Conservation (phyloP, 2,797 vertebrate species). For the Esox masquinongy region DNA sequence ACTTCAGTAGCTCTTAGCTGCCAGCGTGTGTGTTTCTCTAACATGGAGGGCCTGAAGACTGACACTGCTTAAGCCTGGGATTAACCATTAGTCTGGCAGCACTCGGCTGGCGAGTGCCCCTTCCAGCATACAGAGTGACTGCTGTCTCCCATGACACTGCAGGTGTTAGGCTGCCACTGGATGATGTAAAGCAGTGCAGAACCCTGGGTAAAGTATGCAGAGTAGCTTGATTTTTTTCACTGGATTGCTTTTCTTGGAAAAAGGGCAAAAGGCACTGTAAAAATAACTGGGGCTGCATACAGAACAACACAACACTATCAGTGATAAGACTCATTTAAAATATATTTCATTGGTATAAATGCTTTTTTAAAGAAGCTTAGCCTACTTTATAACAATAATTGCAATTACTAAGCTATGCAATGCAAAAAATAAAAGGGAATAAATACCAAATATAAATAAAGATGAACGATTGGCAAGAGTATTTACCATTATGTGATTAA, state of each 20-base stretch:
- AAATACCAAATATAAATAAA: not conserved
- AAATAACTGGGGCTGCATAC: not conserved
- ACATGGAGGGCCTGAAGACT: slow-evolving; percentile 52
- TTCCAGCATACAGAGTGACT: not conserved
- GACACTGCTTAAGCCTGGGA: slow-evolving; percentile 58
- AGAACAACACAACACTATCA: not conserved
- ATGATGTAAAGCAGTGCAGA: not conserved
- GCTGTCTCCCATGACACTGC: too few species aligned
- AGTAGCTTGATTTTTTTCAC: not conserved
- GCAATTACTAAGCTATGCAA: too few species aligned
- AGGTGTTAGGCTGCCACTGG: too few species aligned
- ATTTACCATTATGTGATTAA: not conserved
- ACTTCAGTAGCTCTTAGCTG: not conserved
- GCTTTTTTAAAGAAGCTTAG: not conserved
- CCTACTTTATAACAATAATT: not conserved
- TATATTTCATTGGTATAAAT: not conserved
- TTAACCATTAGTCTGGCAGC: slow-evolving; percentile 27
- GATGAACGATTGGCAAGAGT: too few species aligned
- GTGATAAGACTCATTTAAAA: not conserved
- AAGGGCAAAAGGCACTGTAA: not conserved
- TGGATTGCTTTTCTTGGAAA: not conserved
- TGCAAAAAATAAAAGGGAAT: not conserved
- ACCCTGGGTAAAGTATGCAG: not conserved
- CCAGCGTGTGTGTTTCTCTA: not conserved
- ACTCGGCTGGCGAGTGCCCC: not conserved